Evolutionary conservation across 2,113 vertebrate genomes (phyloP), one percentile per base, ranked within the genome.

Genomic region (Mesitornis unicolor): DNA sequence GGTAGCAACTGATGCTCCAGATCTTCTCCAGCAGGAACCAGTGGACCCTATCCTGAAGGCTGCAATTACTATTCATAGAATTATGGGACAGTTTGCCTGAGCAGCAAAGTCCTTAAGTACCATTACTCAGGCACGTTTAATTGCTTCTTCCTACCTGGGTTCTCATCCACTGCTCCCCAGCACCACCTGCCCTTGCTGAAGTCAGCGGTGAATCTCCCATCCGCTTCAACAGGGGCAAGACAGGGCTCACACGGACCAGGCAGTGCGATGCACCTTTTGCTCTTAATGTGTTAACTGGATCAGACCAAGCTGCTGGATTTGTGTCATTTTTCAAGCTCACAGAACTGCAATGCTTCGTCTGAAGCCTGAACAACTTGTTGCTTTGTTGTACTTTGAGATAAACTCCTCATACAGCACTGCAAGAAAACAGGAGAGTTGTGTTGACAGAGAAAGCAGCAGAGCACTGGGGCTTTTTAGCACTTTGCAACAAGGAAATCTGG

Each of bases 361-460:
- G 67, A 86, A 91, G 79, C 35, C 56, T 48, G 56, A 74, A 51
- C 50, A 88, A 90, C 90, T 81, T 96, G 75, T 91, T 67, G 51
- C 71, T 90, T 80, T 87, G 26, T 31, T 61, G 19, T 28, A 73
- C 78, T 91, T 96, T 11, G 20, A 87, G 35, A n/a, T 42, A 57
- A 85, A 80, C 16, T 81, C 59, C 28, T 79, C 85, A 48, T 4
- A 51, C 13, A 51, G 63, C 51, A 56, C 63, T 59, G 26, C 26
- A 77, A 85, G 71, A 63, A 94, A 70, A 54, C 1, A 50, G 21
- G 38, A 71, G 18, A 79, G 26, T 11, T 69, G 57, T 1, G 11
- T 13, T 86, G 67, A 43, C 0, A 1, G 45, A 74, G 50, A 74
- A 71, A 78, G 73, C 54, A 74, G 53, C 48, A 80, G 21, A 87